These are phyloP conservation scores for Tetragnatha montana DNA, from an alignment of 2,888 invertebrate genomes.

Conservation along the genomic window DNA sequence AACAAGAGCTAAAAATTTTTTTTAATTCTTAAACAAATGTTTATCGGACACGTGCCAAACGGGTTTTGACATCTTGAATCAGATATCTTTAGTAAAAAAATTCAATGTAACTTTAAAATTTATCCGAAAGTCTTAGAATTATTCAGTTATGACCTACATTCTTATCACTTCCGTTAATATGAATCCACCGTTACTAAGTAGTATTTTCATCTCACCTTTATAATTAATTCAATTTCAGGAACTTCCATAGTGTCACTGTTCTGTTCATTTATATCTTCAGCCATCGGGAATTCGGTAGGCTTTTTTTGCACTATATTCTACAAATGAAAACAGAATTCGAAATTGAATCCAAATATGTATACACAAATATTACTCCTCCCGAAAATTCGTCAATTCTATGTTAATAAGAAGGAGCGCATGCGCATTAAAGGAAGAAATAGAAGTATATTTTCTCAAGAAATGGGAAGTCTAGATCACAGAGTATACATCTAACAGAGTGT, in stretches of 20 bases:
- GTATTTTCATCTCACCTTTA: conserved; percentile 66
- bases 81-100: too few species aligned
- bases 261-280: conserved; percentile 68
- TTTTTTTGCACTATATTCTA: neutral
- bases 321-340: neutral
- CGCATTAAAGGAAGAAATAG: conserved; percentile 10
- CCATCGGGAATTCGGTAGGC: conserved; percentile 39
- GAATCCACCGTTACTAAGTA: conserved; percentile 13
- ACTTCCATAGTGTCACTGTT: conserved; percentile 68
- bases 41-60: too few species aligned
- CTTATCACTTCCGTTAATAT: conserved; percentile 57
- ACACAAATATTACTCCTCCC: conserved; percentile 36
- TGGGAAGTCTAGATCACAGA: too few species aligned
- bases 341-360: neutral
- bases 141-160: conserved; percentile 60
- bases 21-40: too few species aligned
- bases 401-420: conserved; percentile 16
- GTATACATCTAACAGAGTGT: too few species aligned
- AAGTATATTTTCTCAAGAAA: conserved; percentile 14
- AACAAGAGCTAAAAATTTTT: too few species aligned
- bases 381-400: conserved; percentile 12
- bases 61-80: too few species aligned
- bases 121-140: conserved; percentile 14
- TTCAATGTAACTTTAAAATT: neutral
- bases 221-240: conserved; percentile 72